Conservation (phyloP, 2,888 invertebrate genomes). For the Magallana nippona region DNA sequence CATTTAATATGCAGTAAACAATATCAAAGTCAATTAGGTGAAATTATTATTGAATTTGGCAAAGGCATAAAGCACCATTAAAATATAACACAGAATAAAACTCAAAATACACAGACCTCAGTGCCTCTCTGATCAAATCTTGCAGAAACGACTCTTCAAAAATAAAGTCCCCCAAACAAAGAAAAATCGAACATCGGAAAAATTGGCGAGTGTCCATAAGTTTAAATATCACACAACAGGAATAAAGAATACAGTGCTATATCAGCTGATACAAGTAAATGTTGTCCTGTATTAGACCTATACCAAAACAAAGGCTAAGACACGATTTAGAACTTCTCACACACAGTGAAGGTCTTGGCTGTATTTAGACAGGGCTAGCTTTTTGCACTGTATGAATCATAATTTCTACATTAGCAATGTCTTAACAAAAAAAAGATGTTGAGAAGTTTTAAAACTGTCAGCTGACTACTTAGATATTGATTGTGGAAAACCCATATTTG, state of each 20-base stretch:
- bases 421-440: background rate
- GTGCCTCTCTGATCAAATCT: background rate
- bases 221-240: conserved; percentile 6
- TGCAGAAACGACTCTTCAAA: conserved; percentile 11
- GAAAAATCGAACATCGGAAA: conserved; percentile 22
- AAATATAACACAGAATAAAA: background rate
- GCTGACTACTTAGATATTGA: too few species aligned
- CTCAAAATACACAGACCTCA: conserved; percentile 19
- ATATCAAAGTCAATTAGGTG: background rate
- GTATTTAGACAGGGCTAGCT: background rate
- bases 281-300: background rate
- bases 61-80: background rate
- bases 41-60: background rate
- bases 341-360: background rate
- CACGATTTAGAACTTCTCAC: background rate
- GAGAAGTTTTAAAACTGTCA: too few species aligned
- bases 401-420: background rate
- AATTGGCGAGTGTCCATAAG: conserved; percentile 25
- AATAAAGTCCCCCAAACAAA: conserved; percentile 27
- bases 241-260: background rate
- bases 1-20: too few species aligned
- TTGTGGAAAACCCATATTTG: too few species aligned
- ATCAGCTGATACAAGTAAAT: conserved; percentile 3
- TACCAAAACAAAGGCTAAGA: conserved; percentile 15
- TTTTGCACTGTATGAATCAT: conserved; percentile 9